These are phyloP conservation scores for Semnornis frantzii DNA, from an alignment of 2,113 vertebrate genomes.

Conservation along the genomic window DNA sequence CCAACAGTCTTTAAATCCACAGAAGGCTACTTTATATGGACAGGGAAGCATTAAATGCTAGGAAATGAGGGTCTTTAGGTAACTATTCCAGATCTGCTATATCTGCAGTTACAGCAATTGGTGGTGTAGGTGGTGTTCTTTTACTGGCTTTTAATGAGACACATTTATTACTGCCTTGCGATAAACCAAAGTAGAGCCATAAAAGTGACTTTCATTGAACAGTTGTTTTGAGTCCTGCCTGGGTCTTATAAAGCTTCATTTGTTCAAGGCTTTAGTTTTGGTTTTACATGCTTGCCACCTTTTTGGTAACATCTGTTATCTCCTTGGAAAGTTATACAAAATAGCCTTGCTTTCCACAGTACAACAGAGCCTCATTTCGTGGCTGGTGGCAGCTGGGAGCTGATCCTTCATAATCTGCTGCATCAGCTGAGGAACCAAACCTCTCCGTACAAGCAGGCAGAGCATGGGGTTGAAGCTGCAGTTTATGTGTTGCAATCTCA, in stretches of 20 bases:
- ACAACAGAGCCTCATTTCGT: background rate
- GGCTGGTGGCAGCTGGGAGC: background rate
- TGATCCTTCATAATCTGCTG: background rate
- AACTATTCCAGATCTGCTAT: conserved; percentile 66
- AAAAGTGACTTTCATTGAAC: conserved; percentile 73
- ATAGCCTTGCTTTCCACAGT: background rate
- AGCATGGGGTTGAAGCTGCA: background rate
- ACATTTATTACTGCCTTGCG: conserved; percentile 72
- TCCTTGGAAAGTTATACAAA: background rate
- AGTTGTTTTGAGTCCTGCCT: conserved; percentile 61
- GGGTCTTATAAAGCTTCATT: conserved; percentile 62
- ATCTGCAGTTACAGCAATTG: conserved; percentile 56
- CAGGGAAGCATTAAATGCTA: conserved; percentile 67
- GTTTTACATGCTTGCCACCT: conserved; percentile 21
- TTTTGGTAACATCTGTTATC: conserved; percentile 65
- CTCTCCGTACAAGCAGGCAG: accelerated
- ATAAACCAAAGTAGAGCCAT: conserved; percentile 66
- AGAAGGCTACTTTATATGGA: conserved; percentile 59
- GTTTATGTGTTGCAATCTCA: background rate
- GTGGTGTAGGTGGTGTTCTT: conserved; percentile 69
- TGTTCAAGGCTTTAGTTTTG: conserved; percentile 41
- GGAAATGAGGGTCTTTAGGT: conserved; percentile 71
- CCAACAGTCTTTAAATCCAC: conserved; percentile 66
- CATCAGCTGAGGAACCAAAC: background rate
- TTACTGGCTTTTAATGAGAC: conserved; percentile 71